Conservation (phyloP, 1,140 invertebrate genomes). For the Neodiprion virginianus region DNA sequence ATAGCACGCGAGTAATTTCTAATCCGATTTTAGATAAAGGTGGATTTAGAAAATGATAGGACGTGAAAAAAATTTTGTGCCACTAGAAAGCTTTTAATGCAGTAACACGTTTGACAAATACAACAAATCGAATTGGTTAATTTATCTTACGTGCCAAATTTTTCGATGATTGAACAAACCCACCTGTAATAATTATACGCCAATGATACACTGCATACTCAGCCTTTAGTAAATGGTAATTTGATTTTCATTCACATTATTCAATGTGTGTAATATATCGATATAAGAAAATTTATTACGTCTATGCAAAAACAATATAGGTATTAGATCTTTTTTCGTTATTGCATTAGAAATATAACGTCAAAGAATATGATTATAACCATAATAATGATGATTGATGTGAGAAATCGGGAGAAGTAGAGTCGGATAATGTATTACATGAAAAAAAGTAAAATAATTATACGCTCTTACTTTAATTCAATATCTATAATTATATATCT, state of each 20-base stretch:
- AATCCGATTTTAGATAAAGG: background rate
- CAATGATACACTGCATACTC: conserved; percentile 16
- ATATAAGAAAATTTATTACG: conserved; percentile 11
- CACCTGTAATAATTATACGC: conserved; percentile 50
- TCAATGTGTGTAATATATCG: conserved; percentile 16
- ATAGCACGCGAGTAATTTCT: conserved; percentile 17
- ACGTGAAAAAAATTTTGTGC: background rate
- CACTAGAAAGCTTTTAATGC: background rate
- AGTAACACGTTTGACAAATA: background rate
- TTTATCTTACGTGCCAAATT: conserved; percentile 49
- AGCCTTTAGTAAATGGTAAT: conserved; percentile 11
- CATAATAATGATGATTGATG: no score
- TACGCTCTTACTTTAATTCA: background rate
- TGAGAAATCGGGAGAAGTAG: background rate
- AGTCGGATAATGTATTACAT: background rate
- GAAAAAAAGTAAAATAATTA: background rate
- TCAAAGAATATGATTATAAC: no score
- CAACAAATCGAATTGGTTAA: background rate
- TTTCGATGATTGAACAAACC: conserved; percentile 45
- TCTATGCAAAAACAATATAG: background rate
- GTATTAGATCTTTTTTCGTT: background rate
- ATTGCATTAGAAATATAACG: background rate
- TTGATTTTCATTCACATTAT: conserved; percentile 5
- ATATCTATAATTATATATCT: background rate
- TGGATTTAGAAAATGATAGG: no score